Evolutionary conservation across 2,888 invertebrate species (phyloP), one percentile per base, ranked within the genome.

Genomic region (Scaptodrosophila latifasciaeformis): DNA sequence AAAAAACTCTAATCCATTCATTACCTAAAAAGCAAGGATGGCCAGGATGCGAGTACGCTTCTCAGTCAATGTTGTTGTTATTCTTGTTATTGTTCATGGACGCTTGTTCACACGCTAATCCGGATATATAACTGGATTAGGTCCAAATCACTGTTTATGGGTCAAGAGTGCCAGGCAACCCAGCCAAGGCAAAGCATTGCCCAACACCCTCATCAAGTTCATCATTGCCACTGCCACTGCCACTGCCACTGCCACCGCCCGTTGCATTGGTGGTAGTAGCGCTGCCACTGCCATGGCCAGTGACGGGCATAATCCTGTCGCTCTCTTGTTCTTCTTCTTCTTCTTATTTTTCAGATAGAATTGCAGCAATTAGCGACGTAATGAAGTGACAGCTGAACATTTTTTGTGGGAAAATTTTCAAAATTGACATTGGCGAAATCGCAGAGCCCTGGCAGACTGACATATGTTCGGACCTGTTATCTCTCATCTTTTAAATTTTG

Each of bases 1-100:
- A 70, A 58, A 67, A 58, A 37, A 40, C 13, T 51, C 46, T 70
- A 64, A 70, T 65, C 63, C 74, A 75, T 75, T 80, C 81, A 75
- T 81, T 81, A 75, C 74, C 74, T 71, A 75, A 77, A 80, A 72
- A 79, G 67, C n/a, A n/a, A n/a, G n/a, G n/a, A n/a, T n/a, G n/a
- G n/a, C n/a, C n/a, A n/a, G n/a, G n/a, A n/a, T n/a, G n/a, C n/a
- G n/a, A n/a, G n/a, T n/a, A n/a, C n/a, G n/a, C n/a, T n/a, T n/a
- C n/a, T n/a, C n/a, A n/a, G n/a, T n/a, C n/a, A n/a, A 17, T 54
- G 70, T 67, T 52, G 65, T 18, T 10, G 31, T 17, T 3, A n/a
- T 34, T 44, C 30, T n/a, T 40, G 37, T 10, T 40, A 35, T 27
- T 19, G 42, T 50, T 51, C 18, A 34, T 37, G 50, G 15, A 27